Evolutionary conservation across 2,113 vertebrate species (phyloP), one percentile per base, ranked within the genome.

Genomic region (Chionomys nivalis): DNA sequence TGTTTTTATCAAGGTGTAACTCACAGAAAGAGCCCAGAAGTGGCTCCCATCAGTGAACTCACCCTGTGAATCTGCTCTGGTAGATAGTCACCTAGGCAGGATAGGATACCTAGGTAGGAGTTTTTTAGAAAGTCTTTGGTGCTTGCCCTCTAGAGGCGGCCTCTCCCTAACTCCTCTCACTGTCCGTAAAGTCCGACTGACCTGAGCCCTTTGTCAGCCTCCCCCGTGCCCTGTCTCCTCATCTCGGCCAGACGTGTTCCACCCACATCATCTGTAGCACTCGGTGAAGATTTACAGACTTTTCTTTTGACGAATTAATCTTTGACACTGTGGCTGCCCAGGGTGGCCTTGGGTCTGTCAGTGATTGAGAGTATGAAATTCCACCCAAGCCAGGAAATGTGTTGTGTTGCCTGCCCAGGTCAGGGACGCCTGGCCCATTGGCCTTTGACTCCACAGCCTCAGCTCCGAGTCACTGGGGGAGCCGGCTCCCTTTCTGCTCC

Each of bases 231-330:
- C 28, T 0, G 31, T 88, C 36, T 73, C 68, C 65, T 58, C 68
- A 47, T 24, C 85, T 87, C 3, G 14, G 31, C 28, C 36, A 23
- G 42, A 49, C 1, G 19, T 49, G 17, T 68, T 36, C 86, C 49
- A 28, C 1, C 21, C 36, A 36, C 28, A 49, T 55, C 33, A 42
- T 26, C 68, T 31, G 52, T 8, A 21, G n/a, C 61, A 36, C 44
- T 44, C 79, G 90, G 61, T 49, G 81, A 82, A 72, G 94, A 94
- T 88, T 94, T n/a, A 94, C 63, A 36, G 58, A 70, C 61, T 89
- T 76, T 49, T 31, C 21, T 72, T 66, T 77, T 79, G 87, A 75
- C 63, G 2, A 91, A 87, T 94, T 91, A 83, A 83, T 89, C 95
- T 95, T 66, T 87, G 87, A 89, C 36, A 6, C 39, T 2, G 0